phyloP scores from a whole-genome alignment of 1,140 invertebrate genomes.

The Trichonephila inaurata region DNA sequence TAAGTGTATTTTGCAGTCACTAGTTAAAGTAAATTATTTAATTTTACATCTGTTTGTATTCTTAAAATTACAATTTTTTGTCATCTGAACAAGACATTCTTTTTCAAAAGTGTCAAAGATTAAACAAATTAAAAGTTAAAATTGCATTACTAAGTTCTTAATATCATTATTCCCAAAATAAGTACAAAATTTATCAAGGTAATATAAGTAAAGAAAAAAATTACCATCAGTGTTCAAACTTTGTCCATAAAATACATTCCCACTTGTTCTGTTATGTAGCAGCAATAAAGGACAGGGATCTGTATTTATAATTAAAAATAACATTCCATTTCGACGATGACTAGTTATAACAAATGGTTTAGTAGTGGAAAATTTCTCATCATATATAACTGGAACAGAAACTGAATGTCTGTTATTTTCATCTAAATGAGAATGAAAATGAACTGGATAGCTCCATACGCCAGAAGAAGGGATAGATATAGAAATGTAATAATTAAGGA shows the following conservation, averaged over 20 bases:
- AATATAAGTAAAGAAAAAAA: not conserved
- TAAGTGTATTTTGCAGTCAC: no score
- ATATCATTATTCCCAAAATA: no score
- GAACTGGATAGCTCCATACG: constrained; percentile 59
- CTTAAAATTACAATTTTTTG: no score
- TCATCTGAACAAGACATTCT: no score
- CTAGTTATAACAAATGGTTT: constrained; percentile 78
- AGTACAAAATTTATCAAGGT: no score
- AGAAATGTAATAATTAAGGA: constrained; percentile 47
- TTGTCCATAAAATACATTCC: constrained; percentile 77
- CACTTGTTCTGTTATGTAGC: constrained; percentile 82
- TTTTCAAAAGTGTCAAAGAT: no score
- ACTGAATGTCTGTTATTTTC: constrained; percentile 46
- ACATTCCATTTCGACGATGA: constrained; percentile 81
- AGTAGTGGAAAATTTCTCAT: not conserved
- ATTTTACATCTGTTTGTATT: no score
- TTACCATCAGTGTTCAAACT: constrained; percentile 45
- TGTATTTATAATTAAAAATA: constrained; percentile 83
- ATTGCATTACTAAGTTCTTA: no score
- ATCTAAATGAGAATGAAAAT: constrained; percentile 62
- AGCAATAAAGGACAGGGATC: constrained; percentile 84
- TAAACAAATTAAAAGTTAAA: no score
- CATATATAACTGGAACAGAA: constrained; percentile 56
- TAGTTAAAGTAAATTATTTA: no score
- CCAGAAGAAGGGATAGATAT: not conserved